A percentile compares a stretch with the other conserved stretches of the same genome.
phyloP scores from a whole-genome alignment of 2,113 vertebrate species.

The Chionomys nivalis region DNA sequence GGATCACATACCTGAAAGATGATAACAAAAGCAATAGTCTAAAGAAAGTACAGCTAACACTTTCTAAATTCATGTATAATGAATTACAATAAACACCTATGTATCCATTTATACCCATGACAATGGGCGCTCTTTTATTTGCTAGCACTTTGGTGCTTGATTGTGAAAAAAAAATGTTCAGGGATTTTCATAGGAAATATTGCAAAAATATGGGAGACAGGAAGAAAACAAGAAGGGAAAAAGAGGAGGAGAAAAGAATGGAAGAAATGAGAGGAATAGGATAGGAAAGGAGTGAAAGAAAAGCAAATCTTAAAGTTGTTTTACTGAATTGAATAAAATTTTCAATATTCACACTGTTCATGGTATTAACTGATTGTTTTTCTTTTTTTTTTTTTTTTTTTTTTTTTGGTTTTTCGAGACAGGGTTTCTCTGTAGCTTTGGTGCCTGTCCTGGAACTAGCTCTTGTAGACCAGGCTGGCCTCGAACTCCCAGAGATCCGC shows the following conservation, averaged over 20 bases:
- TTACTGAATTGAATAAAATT: not conserved
- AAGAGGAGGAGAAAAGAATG: constrained; percentile 49
- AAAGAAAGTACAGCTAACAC: not conserved
- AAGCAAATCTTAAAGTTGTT: not conserved
- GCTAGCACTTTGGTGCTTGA: not conserved
- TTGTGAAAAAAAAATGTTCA: not conserved
- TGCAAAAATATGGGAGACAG: not conserved
- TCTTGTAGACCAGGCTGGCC: too few species aligned
- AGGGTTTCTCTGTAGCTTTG: too few species aligned
- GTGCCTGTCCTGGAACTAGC: too few species aligned
- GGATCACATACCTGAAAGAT: not conserved
- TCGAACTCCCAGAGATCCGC: too few species aligned
- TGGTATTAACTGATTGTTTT: not conserved
- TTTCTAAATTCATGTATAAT: not conserved
- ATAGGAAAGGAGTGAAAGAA: not conserved
- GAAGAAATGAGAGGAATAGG: too few species aligned
- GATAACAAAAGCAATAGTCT: not conserved
- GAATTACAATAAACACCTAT: not conserved
- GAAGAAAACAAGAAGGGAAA: not conserved
- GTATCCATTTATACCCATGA: not conserved
- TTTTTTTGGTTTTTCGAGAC: too few species aligned
- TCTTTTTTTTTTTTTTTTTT: not conserved
- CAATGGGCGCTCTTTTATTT: not conserved
- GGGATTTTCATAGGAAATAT: constrained; percentile 50
- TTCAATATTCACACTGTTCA: not conserved